Base-by-base conservation (phyloP, 2,888 invertebrate species). In the Archaeoteleia sp. region DNA sequence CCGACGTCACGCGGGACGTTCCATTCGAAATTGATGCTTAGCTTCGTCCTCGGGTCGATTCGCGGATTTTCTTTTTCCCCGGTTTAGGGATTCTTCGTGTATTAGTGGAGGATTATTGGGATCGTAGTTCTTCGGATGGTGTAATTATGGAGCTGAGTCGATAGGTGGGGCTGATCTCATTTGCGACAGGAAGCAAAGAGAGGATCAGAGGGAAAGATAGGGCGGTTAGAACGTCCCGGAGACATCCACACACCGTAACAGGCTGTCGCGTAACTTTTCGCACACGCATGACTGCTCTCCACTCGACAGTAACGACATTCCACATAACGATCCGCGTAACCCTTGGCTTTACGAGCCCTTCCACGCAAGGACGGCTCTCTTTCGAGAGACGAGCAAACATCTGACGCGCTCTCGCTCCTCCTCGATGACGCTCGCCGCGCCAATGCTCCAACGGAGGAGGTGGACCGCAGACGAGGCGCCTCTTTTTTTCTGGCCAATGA, bases 331-430 rank as follows among this genome's bases (percentile, higher is more conserved):
- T 67, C 61, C 70, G 57, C 65, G 53, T 67, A 67, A 67, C 67
- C 67, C 70, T 67, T 57, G 53, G 69, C 53, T 65, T 65, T 60
- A 57, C 61, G 65, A 65, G 43, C 27, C 54, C 35, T 35, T 20
- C 42, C 25, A 42, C 17, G 34, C 37, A 27, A 15, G 40, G 34
- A 57, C 46, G 39, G 49, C 65, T 58, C 63, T 70, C 61, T 67
- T 66, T 67, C 61, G 61, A 53, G 53, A 61, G 70, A 61, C 65
- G 61, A 65, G 54, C 67, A 67, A 70, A 67, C 67, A 63, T 67
- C 62, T 63, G 67, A 57, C 67, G 57, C 67, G 53, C 63, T 70
- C 58, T 62, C 42, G 32, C 55, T 54, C 40, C 49, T 40, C 48
- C 61, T 51, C 46, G 23, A 15, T 10, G 43, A 35, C 48, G 39